Conservation (phyloP, 2,113 vertebrate species). For the Ammodytes dubius region DNA sequence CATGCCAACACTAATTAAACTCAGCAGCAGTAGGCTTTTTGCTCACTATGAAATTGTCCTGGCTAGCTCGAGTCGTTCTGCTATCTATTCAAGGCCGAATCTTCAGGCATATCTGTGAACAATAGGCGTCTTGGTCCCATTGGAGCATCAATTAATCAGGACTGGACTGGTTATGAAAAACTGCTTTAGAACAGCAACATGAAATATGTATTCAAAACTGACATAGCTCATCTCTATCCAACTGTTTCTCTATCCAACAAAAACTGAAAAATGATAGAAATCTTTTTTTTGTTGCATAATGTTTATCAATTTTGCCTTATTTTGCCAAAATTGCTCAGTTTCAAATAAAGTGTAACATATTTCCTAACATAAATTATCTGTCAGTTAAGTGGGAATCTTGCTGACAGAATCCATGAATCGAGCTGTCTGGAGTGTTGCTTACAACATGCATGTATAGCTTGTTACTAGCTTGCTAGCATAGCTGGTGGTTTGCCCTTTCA, state of each 20-base stretch:
- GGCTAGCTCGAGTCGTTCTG: constrained; percentile 31
- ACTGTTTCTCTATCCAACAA: too few species aligned
- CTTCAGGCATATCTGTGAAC: constrained; percentile 48
- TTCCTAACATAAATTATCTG: constrained; percentile 1
- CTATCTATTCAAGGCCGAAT: constrained; percentile 57
- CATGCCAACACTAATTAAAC: constrained; percentile 68
- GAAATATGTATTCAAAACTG: constrained; percentile 36
- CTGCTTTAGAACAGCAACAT: constrained; percentile 26
- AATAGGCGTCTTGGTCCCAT: constrained; percentile 31
- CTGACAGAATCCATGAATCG: background rate
- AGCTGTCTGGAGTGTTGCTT: background rate
- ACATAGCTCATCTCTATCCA: background rate
- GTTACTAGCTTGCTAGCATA: background rate
- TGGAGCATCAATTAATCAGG: constrained; percentile 78
- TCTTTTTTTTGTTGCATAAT: background rate
- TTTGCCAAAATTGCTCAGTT: background rate
- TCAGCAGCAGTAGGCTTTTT: constrained; percentile 63
- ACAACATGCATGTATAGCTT: background rate
- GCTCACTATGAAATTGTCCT: constrained; percentile 50
- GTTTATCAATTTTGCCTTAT: background rate
- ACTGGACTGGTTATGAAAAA: constrained; percentile 62
- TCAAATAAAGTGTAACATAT: background rate
- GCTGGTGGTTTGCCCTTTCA: background rate
- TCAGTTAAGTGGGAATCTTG: background rate
- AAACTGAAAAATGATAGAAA: background rate